Conservation (phyloP, 2,113 vertebrate genomes). For the Budorcas taxicolor region DNA sequence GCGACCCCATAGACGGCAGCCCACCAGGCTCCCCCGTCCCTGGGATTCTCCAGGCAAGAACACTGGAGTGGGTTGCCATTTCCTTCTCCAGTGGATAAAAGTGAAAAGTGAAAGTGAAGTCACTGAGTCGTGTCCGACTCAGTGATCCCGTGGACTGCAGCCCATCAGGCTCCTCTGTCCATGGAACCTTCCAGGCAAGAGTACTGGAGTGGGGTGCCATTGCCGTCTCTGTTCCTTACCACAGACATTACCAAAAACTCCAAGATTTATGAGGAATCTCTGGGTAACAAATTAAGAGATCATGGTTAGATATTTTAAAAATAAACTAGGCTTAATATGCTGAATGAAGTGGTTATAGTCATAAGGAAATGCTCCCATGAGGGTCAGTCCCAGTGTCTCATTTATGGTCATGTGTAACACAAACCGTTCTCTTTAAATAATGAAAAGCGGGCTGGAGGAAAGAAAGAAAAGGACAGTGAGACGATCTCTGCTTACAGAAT, state of each 20-base stretch:
- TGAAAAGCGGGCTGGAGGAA: background rate
- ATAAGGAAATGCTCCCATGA: background rate
- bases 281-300: background rate
- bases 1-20: no score
- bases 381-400: background rate
- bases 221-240: background rate
- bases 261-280: background rate
- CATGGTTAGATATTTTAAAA: background rate
- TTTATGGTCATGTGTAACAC: background rate
- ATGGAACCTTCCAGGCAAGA: no score
- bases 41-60: no score
- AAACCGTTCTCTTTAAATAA: background rate
- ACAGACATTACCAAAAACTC: background rate
- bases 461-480: constrained; percentile 35
- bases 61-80: no score
- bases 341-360: background rate
- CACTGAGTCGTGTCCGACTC: no score
- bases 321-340: background rate
- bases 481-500: background rate
- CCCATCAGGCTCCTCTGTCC: no score
- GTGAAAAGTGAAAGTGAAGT: no score
- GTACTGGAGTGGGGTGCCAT: no score
- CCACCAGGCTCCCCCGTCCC: no score
- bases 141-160: no score
- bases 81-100: no score